Conservation (phyloP, 2,888 invertebrate genomes). For the Branchipolynoe longqiensis region DNA sequence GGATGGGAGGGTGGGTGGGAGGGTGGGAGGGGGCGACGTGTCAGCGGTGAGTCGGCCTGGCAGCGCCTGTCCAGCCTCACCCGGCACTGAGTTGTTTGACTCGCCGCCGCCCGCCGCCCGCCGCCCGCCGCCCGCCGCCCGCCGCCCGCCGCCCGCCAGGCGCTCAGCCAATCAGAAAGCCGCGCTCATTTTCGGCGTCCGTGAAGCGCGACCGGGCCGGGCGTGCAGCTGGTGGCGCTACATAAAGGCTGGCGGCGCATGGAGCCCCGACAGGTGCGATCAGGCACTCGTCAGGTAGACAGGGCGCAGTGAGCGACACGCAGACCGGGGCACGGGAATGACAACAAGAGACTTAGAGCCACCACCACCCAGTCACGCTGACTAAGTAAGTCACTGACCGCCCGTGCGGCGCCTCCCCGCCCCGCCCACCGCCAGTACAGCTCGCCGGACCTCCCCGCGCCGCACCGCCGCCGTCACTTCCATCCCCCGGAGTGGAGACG, state of each 20-base stretch:
- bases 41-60: background rate
- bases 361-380: too few species aligned
- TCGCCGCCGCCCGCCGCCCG: background rate
- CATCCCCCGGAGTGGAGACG: background rate
- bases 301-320: too few species aligned
- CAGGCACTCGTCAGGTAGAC: background rate
- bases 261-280: slow-evolving; percentile 26
- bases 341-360: too few species aligned
- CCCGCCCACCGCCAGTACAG: too few species aligned
- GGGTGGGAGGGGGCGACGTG: slow-evolving; percentile 20
- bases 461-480: too few species aligned
- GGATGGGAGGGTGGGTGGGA: background rate
- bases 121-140: background rate
- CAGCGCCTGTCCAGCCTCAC: background rate
- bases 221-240: background rate
- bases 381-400: too few species aligned
- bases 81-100: slow-evolving; percentile 31
- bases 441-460: too few species aligned
- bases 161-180: slow-evolving; percentile 31
- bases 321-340: too few species aligned
- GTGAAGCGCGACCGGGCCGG: slow-evolving; percentile 21
- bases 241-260: slow-evolving; percentile 20
- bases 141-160: background rate
- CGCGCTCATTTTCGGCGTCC: slow-evolving; percentile 2
- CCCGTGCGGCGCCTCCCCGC: too few species aligned